Evolutionary conservation across 2,888 invertebrate genomes (phyloP).

Genomic region (Tridacna gigas): DNA sequence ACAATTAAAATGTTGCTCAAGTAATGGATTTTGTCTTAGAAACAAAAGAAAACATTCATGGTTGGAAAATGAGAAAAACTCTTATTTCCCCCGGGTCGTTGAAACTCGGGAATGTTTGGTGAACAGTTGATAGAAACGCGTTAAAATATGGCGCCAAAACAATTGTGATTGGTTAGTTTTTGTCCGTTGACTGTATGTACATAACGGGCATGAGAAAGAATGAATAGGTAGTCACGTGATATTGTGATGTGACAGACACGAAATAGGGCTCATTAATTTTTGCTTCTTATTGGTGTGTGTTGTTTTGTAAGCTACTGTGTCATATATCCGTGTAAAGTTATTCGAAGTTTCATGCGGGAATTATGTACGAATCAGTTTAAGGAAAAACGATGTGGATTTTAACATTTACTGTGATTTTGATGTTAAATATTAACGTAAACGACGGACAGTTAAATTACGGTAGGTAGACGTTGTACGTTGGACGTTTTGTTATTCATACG

Average conservation of each 20-base stretch:
- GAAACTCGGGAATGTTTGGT: no score
- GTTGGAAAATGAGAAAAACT: no score
- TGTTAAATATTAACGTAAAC: conserved; percentile 4
- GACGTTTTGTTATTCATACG: background rate
- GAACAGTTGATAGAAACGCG: no score
- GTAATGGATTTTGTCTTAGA: no score
- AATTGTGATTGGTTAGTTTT: background rate
- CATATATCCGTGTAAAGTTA: background rate
- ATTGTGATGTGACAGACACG: conserved; percentile 28
- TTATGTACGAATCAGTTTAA: conserved; percentile 1
- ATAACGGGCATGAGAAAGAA: no score
- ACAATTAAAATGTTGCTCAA: no score
- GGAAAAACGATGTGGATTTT: conserved; percentile 11
- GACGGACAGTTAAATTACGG: conserved; percentile 28
- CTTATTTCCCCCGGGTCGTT: no score
- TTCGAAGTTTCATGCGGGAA: background rate
- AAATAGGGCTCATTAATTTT: conserved; percentile 16
- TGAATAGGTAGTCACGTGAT: conserved; percentile 16
- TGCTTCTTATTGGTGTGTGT: background rate
- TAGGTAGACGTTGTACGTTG: conserved; percentile 10
- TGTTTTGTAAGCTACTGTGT: conserved; percentile 9
- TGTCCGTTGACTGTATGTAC: background rate
- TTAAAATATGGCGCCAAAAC: no score
- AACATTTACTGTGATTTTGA: conserved; percentile 5
- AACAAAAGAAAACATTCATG: no score